phyloP scores from a whole-genome alignment of 2,113 vertebrate species.

The Gallinago media region DNA sequence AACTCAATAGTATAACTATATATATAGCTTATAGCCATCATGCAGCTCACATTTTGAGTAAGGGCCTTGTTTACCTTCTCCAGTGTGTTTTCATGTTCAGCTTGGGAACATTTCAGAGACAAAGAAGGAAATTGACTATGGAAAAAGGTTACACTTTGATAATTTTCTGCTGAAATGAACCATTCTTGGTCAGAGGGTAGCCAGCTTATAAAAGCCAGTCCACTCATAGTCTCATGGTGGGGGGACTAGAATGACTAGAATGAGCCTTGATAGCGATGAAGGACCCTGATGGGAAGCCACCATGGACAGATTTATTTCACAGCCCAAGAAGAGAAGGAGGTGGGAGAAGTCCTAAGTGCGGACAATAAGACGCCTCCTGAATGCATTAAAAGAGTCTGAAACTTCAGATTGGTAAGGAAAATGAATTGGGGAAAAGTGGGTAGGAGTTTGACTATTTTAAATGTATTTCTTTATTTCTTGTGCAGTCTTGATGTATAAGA shows the following conservation, averaged over 20 bases:
- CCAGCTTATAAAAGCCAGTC: not conserved
- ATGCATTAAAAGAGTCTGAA: not conserved
- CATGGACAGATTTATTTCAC: not conserved
- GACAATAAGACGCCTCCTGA: not conserved
- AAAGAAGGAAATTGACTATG: not conserved
- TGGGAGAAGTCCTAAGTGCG: not conserved
- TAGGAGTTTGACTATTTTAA: not conserved
- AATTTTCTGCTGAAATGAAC: not conserved
- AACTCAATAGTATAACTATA: not conserved
- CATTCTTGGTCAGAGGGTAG: not conserved
- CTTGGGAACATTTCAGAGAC: not conserved
- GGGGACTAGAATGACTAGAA: not conserved
- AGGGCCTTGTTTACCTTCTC: not conserved
- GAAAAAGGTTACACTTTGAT: not conserved
- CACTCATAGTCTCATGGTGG: not conserved
- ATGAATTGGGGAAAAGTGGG: not conserved
- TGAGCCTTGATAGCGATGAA: fast-evolving
- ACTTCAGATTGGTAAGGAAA: not conserved
- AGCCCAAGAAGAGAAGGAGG: not conserved
- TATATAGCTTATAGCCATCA: not conserved
- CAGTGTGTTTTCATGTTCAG: not conserved
- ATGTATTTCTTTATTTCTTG: not conserved
- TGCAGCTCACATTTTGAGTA: not conserved
- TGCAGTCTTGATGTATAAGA: not conserved
- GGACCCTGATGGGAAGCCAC: not conserved